Conservation (phyloP, 2,888 invertebrate species). For the Conomelus anceps region DNA sequence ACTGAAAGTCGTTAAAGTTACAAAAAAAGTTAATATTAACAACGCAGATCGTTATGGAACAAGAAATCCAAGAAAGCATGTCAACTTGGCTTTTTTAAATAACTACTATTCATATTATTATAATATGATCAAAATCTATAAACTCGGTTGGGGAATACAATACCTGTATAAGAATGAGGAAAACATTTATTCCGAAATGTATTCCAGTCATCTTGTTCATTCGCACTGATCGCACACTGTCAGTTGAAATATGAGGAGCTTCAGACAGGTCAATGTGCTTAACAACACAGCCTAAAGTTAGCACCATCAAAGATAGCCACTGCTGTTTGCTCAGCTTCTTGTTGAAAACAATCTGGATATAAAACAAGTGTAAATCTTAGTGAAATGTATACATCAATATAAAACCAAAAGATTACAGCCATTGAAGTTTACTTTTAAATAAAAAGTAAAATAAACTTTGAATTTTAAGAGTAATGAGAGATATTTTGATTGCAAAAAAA, state of each 20-base stretch:
- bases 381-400: background rate
- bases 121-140: background rate
- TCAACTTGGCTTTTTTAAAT: no score
- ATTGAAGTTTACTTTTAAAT: no score
- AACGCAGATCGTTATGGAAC: no score
- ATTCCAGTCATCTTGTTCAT: conserved; percentile 39
- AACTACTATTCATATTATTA: no score
- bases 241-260: conserved; percentile 29
- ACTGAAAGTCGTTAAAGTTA: no score
- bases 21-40: no score
- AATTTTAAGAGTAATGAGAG: no score
- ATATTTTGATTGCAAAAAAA: no score
- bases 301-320: conserved; percentile 80
- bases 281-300: conserved; percentile 85
- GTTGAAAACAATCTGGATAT: conserved; percentile 78
- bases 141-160: background rate
- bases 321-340: conserved; percentile 72
- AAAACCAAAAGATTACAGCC: no score
- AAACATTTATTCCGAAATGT: conserved; percentile 38
- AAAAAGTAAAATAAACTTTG: no score
- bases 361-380: conserved; percentile 38
- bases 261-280: conserved; percentile 64
- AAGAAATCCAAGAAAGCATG: no score
- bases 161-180: conserved; percentile 46
- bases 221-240: conserved; percentile 18